phyloP scores from a whole-genome alignment of 1,140 invertebrate species.

The Drosophila miranda region DNA sequence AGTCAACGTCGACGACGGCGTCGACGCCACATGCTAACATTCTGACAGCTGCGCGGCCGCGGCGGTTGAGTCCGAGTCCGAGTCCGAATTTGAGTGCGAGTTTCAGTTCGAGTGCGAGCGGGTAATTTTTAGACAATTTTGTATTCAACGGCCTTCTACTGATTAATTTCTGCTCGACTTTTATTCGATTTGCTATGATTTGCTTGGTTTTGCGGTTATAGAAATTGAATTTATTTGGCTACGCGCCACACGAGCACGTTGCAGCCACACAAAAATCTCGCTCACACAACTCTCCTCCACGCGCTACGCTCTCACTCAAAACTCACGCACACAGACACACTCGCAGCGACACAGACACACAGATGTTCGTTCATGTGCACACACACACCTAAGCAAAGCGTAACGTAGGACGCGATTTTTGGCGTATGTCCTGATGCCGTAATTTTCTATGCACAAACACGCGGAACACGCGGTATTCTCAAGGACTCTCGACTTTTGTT shows the following conservation, averaged over 20 bases:
- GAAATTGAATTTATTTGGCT: conserved; percentile 56
- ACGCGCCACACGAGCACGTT: conserved; percentile 55
- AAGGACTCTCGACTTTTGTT: not conserved
- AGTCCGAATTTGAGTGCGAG: conserved; percentile 1
- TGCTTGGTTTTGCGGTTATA: conserved; percentile 24
- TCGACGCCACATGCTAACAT: conserved; percentile 61
- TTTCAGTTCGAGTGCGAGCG: conserved; percentile 20
- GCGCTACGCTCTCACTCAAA: conserved; percentile 55
- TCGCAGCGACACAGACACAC: conserved; percentile 14
- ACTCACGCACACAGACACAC: conserved; percentile 10
- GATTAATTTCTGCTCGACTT: not conserved
- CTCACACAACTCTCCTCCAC: conserved; percentile 40
- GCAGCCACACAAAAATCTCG: conserved; percentile 50
- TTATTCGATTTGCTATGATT: conserved; percentile 7
- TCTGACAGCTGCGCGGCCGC: conserved; percentile 53
- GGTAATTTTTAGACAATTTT: not conserved
- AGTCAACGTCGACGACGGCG: conserved; percentile 53
- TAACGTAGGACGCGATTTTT: conserved; percentile 73
- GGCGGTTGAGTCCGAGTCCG: conserved; percentile 42
- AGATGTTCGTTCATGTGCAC: conserved; percentile 3
- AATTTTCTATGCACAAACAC: conserved; percentile 59
- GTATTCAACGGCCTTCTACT: too few species aligned
- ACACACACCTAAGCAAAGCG: conserved; percentile 54
- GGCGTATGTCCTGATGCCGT: conserved; percentile 76
- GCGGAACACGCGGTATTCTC: conserved; percentile 16